Conservation (phyloP, 2,113 vertebrate species). For the Eurystomus gularis region DNA sequence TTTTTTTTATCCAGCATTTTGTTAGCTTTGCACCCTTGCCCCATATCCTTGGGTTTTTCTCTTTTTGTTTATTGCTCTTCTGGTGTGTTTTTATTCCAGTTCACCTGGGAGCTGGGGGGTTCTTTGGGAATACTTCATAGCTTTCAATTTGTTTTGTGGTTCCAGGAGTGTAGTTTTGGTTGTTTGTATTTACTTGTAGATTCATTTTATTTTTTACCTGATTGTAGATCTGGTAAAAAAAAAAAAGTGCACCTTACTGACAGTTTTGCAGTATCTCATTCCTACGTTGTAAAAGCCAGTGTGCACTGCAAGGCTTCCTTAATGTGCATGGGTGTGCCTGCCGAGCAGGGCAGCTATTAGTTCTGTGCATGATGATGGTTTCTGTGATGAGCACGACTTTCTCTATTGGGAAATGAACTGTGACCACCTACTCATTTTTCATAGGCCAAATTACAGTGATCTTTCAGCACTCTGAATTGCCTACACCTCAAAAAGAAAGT, state of each 20-base stretch:
- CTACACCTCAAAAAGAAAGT: constrained; percentile 31
- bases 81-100: neutral
- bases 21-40: neutral
- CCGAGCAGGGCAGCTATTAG: constrained; percentile 15
- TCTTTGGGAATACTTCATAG: neutral
- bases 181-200: neutral
- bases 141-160: neutral
- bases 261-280: neutral
- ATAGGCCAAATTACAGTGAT: constrained; percentile 57
- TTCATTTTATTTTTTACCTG: neutral
- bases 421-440: constrained; percentile 67
- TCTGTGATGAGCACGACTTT: constrained; percentile 56
- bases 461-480: constrained; percentile 44
- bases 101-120: neutral
- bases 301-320: neutral
- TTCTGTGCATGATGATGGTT: constrained; percentile 1
- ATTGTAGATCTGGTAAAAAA: neutral
- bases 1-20: neutral
- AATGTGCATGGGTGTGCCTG: constrained; percentile 41
- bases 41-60: neutral
- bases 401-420: constrained; percentile 66
- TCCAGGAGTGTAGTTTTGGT: neutral
- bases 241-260: neutral
- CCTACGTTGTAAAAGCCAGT: neutral
- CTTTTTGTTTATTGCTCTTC: neutral